Base-by-base conservation (phyloP, 2,113 vertebrate genomes). In the Callospermophilus lateralis region DNA sequence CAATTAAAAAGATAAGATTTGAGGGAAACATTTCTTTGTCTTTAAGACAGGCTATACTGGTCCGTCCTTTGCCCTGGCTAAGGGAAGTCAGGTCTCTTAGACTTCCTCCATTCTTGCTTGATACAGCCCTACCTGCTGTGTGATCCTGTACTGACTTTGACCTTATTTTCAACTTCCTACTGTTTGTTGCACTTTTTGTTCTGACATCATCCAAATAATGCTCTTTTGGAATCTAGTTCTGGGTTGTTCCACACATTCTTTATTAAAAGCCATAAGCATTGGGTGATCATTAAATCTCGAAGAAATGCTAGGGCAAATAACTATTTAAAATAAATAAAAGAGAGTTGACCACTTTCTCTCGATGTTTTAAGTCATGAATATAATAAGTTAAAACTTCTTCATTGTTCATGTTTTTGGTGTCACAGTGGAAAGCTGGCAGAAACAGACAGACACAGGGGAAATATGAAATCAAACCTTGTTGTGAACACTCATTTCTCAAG, bases 301-400 rank as follows among this genome's bases (percentile, higher is more conserved):
- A 85, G 58, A 24, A 70, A n/a, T 37, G 78, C 55, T 72, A 45
- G 80, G 32, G 8, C 24, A 92, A 93, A 55, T 70, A 17, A 37
- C 37, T 79, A 53, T 53, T 89, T 70, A 88, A 89, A 90, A 61
- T 48, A 58, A n/a, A 32, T 84, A 72, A 93, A 86, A n/a, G 9
- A 83, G 28, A 84, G 45, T 6, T 16, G 48, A 22, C 3, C 28
- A 15, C 79, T 77, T 84, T 84, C 61, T 84, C n/a, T 19, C 37
- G 11, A 19, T 68, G 45, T 34, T 68, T 78, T 78, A 90, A 76
- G 26, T 6, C 20, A 34, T 77, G 67, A 91, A 61, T 67, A 51
- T 13, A 39, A 76, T 67, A 37, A 39, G 42, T 73, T 22, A 24
- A 32, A 89, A 85, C 37, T 61, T 65, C 55, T 78, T 61, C 61